Evolutionary conservation across 2,113 vertebrate genomes (phyloP), one percentile per base, ranked within the genome.

Genomic region (Epinephelus fuscoguttatus): DNA sequence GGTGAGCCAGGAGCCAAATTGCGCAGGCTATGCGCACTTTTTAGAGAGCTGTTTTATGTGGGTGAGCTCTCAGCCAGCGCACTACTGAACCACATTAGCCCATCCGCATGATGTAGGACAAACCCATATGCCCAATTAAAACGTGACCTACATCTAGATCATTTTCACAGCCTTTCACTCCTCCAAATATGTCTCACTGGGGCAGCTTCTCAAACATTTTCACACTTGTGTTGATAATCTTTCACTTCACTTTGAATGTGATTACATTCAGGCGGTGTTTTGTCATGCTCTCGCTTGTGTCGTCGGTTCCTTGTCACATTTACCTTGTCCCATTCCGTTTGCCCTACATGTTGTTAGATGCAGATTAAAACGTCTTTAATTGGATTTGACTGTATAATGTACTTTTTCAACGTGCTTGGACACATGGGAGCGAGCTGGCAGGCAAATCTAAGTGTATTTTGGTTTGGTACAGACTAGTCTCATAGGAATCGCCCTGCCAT

Each of bases 11-110:
- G 67, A 90, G 81, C 83, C 87, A 91, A 92, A 92, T 90, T 91
- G 89, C 89, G 92, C 91, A 93, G 90, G 78, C 86, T 85, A 89
- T 92, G 89, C 90, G 91, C 90, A 91, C 90, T 88, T 92, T 56
- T 91, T 84, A 87, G 11, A 82, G 77, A 79, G 78, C 81, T 79
- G 79, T 80, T 80, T 88, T 55, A 87, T 88, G 89, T 85, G 84
- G 85, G 84, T 89, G 85, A 91, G 77, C 78, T 62, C 76, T 84
- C 57, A 84, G 77, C 59, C 89, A 45, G 85, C 68, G 78, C 75
- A 84, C 88, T 75, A 85, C 86, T 83, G 75, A 90, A 70, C 71
- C 88, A 85, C 73, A 85, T 68, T 66, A 71, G 74, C 60, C 88
- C 80, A 72, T 76, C 86, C 83, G 80, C 88, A 80, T 80, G 85